Conservation (phyloP, 2,888 invertebrate species). For the Idaea biselata region DNA sequence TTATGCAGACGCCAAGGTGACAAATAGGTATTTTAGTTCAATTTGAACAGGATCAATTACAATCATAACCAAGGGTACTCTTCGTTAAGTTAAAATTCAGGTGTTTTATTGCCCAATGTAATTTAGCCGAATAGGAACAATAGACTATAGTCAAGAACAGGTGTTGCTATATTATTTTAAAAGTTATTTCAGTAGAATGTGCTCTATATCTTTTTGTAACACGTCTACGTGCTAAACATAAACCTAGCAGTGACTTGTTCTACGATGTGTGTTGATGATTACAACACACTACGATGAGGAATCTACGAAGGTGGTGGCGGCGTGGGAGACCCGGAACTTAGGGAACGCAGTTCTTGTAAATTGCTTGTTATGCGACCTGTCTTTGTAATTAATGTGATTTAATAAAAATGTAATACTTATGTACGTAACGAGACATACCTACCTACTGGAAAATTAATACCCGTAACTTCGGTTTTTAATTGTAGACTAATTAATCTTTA, state of each 20-base stretch:
- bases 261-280: background rate
- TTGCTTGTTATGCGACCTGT: constrained; percentile 10
- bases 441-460: too few relatives aligned
- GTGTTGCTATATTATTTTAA: background rate
- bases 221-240: background rate
- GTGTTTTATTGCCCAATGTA: background rate
- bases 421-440: too few relatives aligned
- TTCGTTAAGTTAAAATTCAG: too few relatives aligned
- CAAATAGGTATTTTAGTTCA: too few relatives aligned
- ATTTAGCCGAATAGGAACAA: background rate
- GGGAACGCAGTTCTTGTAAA: constrained; percentile 15
- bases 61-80: too few relatives aligned
- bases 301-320: constrained; percentile 9
- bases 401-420: too few relatives aligned
- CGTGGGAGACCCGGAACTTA: constrained; percentile 30
- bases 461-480: too few relatives aligned
- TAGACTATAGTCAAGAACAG: background rate
- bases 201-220: background rate
- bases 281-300: background rate
- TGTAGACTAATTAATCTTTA: too few relatives aligned
- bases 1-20: too few relatives aligned
- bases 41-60: too few relatives aligned
- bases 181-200: background rate
- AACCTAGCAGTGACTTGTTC: background rate
- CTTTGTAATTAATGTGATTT: background rate